Percentiles rank a stretch among this genome's conserved stretches.
phyloP scores from a whole-genome alignment of 1,140 invertebrate genomes.

The Drosophila rufa region DNA sequence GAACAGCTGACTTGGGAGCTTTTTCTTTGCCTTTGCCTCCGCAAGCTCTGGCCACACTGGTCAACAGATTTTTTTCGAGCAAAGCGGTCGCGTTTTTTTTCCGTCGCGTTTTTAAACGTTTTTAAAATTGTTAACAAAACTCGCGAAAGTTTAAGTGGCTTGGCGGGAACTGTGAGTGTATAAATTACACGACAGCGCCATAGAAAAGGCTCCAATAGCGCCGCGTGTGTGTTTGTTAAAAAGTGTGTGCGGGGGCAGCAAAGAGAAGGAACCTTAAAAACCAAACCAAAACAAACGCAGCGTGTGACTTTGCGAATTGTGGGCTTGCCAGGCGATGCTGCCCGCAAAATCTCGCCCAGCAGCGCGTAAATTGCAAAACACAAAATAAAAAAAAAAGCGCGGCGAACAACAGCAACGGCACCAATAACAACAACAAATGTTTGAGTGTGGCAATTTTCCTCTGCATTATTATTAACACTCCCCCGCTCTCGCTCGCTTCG shows the following conservation, averaged over 20 bases:
- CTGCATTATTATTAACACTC: conserved; percentile 67
- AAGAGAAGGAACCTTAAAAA: conserved; percentile 1
- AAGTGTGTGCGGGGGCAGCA: not conserved
- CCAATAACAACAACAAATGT: conserved; percentile 30
- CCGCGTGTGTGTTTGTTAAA: not conserved
- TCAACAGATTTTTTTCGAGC: conserved; percentile 15
- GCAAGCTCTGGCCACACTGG: conserved; percentile 7
- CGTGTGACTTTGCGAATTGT: conserved; percentile 33
- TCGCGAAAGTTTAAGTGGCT: conserved; percentile 1
- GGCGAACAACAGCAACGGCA: conserved; percentile 1
- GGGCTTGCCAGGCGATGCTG: conserved; percentile 31
- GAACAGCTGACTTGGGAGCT: not conserved
- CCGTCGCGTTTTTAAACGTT: conserved; percentile 13
- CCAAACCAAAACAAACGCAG: conserved; percentile 27
- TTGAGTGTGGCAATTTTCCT: conserved; percentile 43
- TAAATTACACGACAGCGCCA: not conserved
- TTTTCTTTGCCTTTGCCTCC: not conserved
- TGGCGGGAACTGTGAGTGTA: not conserved
- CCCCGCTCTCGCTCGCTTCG: conserved; percentile 28
- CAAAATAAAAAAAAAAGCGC: conserved; percentile 14
- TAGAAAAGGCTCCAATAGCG: not conserved
- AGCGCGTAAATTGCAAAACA: conserved; percentile 14
- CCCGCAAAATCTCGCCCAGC: conserved; percentile 23
- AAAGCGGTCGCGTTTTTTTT: conserved; percentile 18
- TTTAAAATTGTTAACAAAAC: conserved; percentile 26